Conservation (phyloP, 2,797 vertebrate species). For the Clarias laeviceps region DNA sequence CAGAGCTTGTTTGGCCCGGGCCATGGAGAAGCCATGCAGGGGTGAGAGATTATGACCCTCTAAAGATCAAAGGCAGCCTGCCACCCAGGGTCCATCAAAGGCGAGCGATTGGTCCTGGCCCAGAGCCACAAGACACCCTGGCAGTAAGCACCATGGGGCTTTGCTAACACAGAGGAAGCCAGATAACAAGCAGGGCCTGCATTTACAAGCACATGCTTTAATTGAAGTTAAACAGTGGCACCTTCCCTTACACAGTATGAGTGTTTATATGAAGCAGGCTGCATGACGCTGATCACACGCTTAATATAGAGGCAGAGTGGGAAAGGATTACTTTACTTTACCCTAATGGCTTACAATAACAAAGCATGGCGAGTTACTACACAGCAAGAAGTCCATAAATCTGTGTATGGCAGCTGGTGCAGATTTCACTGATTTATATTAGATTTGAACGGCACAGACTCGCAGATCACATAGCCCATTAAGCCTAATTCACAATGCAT, state of each 20-base stretch:
- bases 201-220: constrained; percentile 75
- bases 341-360: constrained; percentile 70
- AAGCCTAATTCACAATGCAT: constrained; percentile 43
- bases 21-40: constrained; percentile 60
- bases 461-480: constrained; percentile 41
- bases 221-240: constrained; percentile 76
- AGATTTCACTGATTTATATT: constrained; percentile 49
- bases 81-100: constrained; percentile 77
- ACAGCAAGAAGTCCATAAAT: constrained; percentile 57
- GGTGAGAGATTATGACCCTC: constrained; percentile 78
- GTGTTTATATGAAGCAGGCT: constrained; percentile 63
- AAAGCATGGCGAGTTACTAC: constrained; percentile 60
- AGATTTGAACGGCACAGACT: constrained; percentile 37
- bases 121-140: constrained; percentile 55
- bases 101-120: constrained; percentile 72
- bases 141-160: constrained; percentile 59
- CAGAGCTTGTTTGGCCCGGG: constrained; percentile 59
- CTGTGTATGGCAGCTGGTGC: constrained; percentile 41
- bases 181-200: constrained; percentile 67
- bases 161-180: constrained; percentile 68
- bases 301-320: constrained; percentile 74
- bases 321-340: constrained; percentile 74
- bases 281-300: constrained; percentile 77
- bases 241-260: constrained; percentile 58
- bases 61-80: constrained; percentile 80